Percentiles rank a stretch among this genome's conserved stretches.
phyloP scores from a whole-genome alignment of 2,888 invertebrate genomes.

The Synanthedon vespiformis region DNA sequence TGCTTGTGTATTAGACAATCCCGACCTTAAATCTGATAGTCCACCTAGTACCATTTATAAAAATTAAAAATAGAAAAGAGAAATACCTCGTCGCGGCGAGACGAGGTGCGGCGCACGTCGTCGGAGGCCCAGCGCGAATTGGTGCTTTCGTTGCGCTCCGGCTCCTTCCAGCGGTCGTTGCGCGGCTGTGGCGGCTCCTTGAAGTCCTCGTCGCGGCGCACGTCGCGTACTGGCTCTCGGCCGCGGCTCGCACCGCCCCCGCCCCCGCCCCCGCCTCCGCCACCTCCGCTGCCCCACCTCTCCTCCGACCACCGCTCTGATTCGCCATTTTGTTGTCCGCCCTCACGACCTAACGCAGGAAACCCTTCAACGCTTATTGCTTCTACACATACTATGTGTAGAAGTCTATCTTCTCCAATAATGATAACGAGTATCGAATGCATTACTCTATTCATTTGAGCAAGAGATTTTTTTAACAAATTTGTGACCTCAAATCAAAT shows the following conservation, averaged over 20 bases:
- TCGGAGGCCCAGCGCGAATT: slow-evolving; percentile 57
- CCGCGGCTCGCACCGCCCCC: slow-evolving; percentile 15
- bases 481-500: too few species aligned
- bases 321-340: slow-evolving; percentile 64
- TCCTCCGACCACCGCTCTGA: slow-evolving; percentile 57
- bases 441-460: too few species aligned
- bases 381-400: too few species aligned
- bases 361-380: too few species aligned
- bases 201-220: slow-evolving; percentile 36
- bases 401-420: too few species aligned
- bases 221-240: slow-evolving; percentile 34
- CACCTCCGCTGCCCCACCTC: slow-evolving; percentile 18
- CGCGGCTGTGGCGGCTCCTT: slow-evolving; percentile 56
- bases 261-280: slow-evolving; percentile 20
- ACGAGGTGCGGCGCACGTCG: slow-evolving; percentile 55
- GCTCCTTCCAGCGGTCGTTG: slow-evolving; percentile 76
- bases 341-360: slow-evolving; percentile 42
- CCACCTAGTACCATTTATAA: too few species aligned
- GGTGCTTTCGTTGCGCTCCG: slow-evolving; percentile 40
- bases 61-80: too few species aligned
- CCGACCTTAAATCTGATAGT: too few species aligned
- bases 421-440: too few species aligned
- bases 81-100: slow-evolving; percentile 54
- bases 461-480: too few species aligned
- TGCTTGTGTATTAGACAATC: background rate